Evolutionary conservation across 2,113 vertebrate species (phyloP), one percentile per base, ranked within the genome.

Genomic region (Ammodytes dubius): DNA sequence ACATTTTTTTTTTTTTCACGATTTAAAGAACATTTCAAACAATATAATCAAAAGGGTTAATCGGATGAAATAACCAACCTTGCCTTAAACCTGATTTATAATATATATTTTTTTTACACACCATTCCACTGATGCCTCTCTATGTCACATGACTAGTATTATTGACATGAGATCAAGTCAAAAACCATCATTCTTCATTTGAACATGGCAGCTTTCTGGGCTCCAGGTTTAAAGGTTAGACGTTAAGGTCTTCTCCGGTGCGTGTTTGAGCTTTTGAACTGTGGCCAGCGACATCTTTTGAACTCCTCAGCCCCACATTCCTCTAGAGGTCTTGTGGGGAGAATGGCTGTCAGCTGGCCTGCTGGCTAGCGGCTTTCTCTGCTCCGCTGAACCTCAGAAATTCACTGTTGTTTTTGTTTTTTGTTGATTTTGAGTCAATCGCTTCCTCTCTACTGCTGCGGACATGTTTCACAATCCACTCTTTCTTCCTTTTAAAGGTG

Each of bases 381-480:
- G 85, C 81, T 89, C 73, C 12, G 52, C 54, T 81, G 81, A 83
- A 83, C 87, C 54, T 6, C 70, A 83, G 75, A 84, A 69, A 87
- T 86, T 37, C 69, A n/a, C 69, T 49, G 77, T 65, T 69, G 70
- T 49, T 82, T 61, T 65, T 77, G 70, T 69, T 27, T 27, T 27
- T 27, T 27, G 27, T 27, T 27, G 27, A 27, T 27, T 27, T 27
- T 0, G 12, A 47, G 57, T 39, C 46, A 6, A 56, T 39, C 52
- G 0, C 56, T 52, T 69, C 69, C 65, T 37, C 66, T 58, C 27
- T 65, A 27, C 39, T 0, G 70, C 52, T 65, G 40, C 59, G 72
- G 35, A 75, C 47, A 65, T 50, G 45, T 56, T 74, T 65, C 56
- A 7, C 71, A 68, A 69, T 15, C 7, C 39, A 15, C 39, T 39